These are phyloP conservation scores for Cichlasoma orientale DNA, from an alignment of 2,797 vertebrate genomes.

Conservation along the genomic window DNA sequence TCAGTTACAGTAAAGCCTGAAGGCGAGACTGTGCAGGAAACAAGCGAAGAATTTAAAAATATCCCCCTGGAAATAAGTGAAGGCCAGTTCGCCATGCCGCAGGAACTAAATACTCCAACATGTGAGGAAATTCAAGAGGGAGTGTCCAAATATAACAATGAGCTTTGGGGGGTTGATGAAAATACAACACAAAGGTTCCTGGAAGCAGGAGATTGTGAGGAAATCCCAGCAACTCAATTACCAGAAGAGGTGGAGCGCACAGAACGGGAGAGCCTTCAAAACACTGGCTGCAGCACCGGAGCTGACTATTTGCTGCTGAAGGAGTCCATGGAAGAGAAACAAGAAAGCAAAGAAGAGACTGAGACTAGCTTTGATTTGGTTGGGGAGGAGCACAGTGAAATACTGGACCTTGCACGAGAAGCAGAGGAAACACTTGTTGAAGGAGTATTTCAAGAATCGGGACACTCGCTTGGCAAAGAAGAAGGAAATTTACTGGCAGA, in stretches of 20 bases:
- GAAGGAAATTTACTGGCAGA: background rate
- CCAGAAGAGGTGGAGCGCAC: slow-evolving; percentile 65
- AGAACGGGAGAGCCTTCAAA: slow-evolving; percentile 47
- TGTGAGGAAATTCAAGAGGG: slow-evolving; percentile 60
- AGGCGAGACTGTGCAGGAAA: slow-evolving; percentile 57
- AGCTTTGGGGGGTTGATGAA: slow-evolving; percentile 27
- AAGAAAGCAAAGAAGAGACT: background rate
- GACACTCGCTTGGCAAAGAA: slow-evolving; percentile 2
- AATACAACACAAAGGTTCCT: slow-evolving; percentile 63
- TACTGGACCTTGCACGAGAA: background rate
- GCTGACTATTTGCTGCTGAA: slow-evolving; percentile 14
- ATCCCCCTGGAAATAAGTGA: slow-evolving; percentile 23
- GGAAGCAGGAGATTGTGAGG: slow-evolving; percentile 49
- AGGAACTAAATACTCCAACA: slow-evolving; percentile 29
- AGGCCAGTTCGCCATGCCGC: slow-evolving; percentile 37
- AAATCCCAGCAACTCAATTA: slow-evolving; percentile 47
- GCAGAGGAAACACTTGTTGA: background rate
- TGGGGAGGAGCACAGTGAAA: background rate
- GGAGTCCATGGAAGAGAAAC: slow-evolving; percentile 33
- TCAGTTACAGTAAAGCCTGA: slow-evolving; percentile 27
- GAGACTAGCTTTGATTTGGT: slow-evolving; percentile 3
- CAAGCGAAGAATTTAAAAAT: slow-evolving; percentile 35
- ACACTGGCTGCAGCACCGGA: background rate
- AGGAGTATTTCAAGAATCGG: slow-evolving; percentile 1
- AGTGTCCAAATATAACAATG: slow-evolving; percentile 74